Base-by-base conservation (phyloP, 2,797 vertebrate species). In the Enteromius thamalakanensis region DNA sequence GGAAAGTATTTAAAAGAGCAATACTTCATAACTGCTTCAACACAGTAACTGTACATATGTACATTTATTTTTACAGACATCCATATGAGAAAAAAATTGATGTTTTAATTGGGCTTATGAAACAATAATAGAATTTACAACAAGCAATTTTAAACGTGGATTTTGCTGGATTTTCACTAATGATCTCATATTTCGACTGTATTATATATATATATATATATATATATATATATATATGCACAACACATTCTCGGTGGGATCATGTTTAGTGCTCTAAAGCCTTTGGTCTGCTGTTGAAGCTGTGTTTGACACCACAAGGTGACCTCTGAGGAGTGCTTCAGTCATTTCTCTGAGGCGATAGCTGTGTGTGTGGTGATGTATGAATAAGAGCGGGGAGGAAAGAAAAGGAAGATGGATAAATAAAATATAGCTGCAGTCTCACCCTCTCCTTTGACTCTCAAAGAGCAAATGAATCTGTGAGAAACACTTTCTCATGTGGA, bases 371-470 rank as follows among this genome's bases (percentile, higher is more conserved):
- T 79, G 26, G 34, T 80, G 58, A 76, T 17, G 45, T 55, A 67
- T 69, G 83, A 67, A 23, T 58, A 19, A 75, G 69, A 49, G 29
- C 19, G 4, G 51, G 58, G 37, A 40, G 37, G 37, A 40, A 40
- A 74, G 58, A 26, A 74, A 23, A 55, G 53, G 42, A 69, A 45
- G 64, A 78, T 49, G 76, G 64, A 84, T 83, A 29, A 89, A 81
- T 89, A 86, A 87, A 87, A 80, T 53, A 89, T 89, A 76, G 67
- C 78, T 21, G 49, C 65, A 21, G n/a, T 49, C 62, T 80, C 77
- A 74, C 42, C 19, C 49, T 68, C 70, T 42, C 14, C 55, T 75
- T 76, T 37, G 17, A 6, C 76, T 69, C 37, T 62, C 32, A 68
- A 10, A 70, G 65, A 69, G 72, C 71, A 71, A 69, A 68, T 29